phyloP scores from a whole-genome alignment of 2,888 invertebrate genomes.

The Merodon equestris region DNA sequence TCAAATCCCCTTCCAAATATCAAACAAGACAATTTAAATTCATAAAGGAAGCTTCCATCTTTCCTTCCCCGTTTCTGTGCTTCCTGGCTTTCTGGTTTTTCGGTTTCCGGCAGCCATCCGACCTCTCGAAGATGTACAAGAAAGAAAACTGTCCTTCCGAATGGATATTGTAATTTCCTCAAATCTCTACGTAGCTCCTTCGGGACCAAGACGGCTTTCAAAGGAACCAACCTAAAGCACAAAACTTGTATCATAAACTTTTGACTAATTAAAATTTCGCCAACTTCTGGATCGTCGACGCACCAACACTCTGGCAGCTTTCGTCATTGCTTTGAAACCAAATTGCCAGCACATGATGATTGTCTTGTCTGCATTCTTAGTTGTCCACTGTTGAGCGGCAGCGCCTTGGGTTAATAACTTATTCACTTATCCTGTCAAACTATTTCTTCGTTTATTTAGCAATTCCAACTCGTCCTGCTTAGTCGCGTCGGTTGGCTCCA shows the following conservation, averaged over 20 bases:
- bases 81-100: background rate
- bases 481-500: too few species aligned
- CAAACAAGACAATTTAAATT: constrained; percentile 64
- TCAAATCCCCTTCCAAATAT: constrained; percentile 26
- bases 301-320: constrained; percentile 22
- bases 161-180: constrained; percentile 47
- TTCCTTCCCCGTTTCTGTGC: constrained; percentile 4
- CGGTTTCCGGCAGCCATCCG: background rate
- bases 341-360: constrained; percentile 29
- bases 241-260: constrained; percentile 59
- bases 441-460: constrained; percentile 46
- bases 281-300: constrained; percentile 47
- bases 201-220: constrained; percentile 5
- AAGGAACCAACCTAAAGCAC: constrained; percentile 1
- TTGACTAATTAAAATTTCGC: constrained; percentile 64
- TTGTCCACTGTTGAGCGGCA: background rate
- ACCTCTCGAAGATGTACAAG: background rate
- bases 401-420: constrained; percentile 50
- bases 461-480: constrained; percentile 8
- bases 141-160: background rate
- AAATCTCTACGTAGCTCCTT: constrained; percentile 33
- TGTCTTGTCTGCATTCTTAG: constrained; percentile 17
- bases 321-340: constrained; percentile 12
- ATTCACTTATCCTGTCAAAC: constrained; percentile 57
- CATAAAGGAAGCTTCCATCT: constrained; percentile 46